A percentile compares a stretch with the other conserved stretches of the same genome.
These are phyloP conservation scores for Macaria notata DNA, from an alignment of 2,888 invertebrate genomes.

Conservation along the genomic window DNA sequence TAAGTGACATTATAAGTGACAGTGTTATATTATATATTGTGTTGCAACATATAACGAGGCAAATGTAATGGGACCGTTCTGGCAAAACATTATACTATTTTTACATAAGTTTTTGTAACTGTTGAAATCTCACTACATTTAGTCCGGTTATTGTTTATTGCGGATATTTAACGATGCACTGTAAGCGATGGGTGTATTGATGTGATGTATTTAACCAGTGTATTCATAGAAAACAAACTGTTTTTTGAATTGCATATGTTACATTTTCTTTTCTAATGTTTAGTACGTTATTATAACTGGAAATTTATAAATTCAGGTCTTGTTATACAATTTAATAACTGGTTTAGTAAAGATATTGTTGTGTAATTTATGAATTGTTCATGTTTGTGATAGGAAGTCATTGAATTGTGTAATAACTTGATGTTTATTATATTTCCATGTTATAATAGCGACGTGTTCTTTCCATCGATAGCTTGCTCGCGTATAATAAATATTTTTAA, in stretches of 20 bases:
- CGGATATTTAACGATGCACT: constrained; percentile 8
- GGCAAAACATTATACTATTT: constrained; percentile 34
- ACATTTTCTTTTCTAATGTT: background rate
- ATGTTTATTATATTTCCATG: no score
- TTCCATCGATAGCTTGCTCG: constrained; percentile 10
- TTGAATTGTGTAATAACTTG: background rate
- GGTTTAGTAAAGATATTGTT: background rate
- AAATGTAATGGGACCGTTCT: constrained; percentile 45
- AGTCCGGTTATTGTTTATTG: constrained; percentile 21
- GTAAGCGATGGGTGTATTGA: constrained; percentile 19
- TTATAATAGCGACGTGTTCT: no score
- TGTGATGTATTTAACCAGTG: constrained; percentile 23
- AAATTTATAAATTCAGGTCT: background rate
- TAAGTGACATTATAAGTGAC: constrained; percentile 63
- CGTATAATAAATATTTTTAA: constrained; percentile 17
- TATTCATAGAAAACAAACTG: constrained; percentile 9
- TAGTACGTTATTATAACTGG: background rate
- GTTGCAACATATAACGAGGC: constrained; percentile 37
- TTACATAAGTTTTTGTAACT: constrained; percentile 40
- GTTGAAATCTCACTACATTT: constrained; percentile 50
- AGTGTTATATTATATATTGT: constrained; percentile 44
- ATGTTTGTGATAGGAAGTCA: background rate
- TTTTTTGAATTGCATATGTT: constrained; percentile 2
- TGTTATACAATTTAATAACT: background rate
- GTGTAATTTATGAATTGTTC: constrained; percentile 7